These are phyloP conservation scores for Leptopilina drosophilae DNA, from an alignment of 2,888 invertebrate genomes.

Conservation along the genomic window DNA sequence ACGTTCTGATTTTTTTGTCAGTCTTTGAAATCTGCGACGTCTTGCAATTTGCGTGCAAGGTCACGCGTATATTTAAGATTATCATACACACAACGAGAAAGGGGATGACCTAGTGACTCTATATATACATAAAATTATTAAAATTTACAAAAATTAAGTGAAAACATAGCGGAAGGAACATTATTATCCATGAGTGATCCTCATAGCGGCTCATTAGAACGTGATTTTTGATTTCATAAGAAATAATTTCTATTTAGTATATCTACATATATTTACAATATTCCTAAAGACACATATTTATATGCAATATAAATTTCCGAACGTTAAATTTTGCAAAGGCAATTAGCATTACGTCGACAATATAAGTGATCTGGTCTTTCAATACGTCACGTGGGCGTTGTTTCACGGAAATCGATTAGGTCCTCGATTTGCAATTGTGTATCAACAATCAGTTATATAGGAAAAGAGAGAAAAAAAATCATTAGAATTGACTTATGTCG, in stretches of 20 bases:
- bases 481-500: constrained; percentile 30
- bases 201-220: too few relatives aligned
- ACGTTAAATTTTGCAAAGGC: constrained; percentile 46
- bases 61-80: constrained; percentile 12
- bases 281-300: too few relatives aligned
- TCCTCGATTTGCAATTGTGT: constrained; percentile 40
- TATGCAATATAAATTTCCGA: background rate
- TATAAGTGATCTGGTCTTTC: constrained; percentile 8
- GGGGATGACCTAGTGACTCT: constrained; percentile 29
- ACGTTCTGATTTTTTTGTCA: constrained; percentile 21
- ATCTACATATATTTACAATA: too few relatives aligned
- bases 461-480: background rate
- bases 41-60: constrained; percentile 26
- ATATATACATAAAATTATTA: background rate
- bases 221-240: too few relatives aligned
- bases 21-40: constrained; percentile 19
- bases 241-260: too few relatives aligned
- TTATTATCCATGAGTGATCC: constrained; percentile 2
- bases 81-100: background rate
- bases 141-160: background rate
- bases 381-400: constrained; percentile 52
- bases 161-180: constrained; percentile 11
- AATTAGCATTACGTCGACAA: constrained; percentile 59
- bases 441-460: background rate
- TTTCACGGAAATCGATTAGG: constrained; percentile 52